Evolutionary conservation across 2,113 vertebrate species (phyloP), one percentile per base, ranked within the genome.

Genomic region (Merops nubicus): DNA sequence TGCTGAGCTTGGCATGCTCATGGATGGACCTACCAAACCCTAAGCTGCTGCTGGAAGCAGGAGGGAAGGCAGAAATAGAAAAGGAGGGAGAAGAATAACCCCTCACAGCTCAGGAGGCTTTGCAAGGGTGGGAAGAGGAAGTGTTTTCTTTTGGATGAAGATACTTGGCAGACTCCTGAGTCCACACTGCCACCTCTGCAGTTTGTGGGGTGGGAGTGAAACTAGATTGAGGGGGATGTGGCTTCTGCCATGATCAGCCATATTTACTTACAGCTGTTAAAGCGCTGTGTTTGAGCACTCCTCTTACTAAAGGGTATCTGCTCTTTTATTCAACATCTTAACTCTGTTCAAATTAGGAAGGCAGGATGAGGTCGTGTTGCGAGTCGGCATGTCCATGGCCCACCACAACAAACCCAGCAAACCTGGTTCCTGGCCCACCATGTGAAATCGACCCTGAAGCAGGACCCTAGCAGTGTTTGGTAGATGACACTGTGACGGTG

Each of bases 301-400:
- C 10, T n/a, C n/a, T 42, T 60, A 29, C n/a, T 53, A 28, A 89
- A 63, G 28, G 50, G 8, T 21, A 31, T 73, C 60, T 59, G 19
- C 31, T 33, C 4, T 74, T 84, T 45, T 64, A 62, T 54, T 80
- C 1, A 1, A 3, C 29, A 15, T 40, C 42, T 31, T 60, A 67
- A 22, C 22, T 7, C 9, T 45, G 7, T 45, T 78, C 38, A 34
- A 31, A 78, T 83, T 60, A 62, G 42, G 29, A 53, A 29, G 26
- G 50, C 65, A 53, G 72, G 75, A 72, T 26, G 14, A 62, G 23
- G 17, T 12, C 40, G 11, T 64, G 21, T 21, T 36, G 3, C 54
- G 13, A 60, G 16, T 25, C 1, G 2, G 6, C 3, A 1, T 10
- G 15, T 23, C 29, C 23, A 5, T 10, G 14, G 59, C 38, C 28